Conservation (phyloP, 2,888 invertebrate genomes). For the Patella ulyssiponensis region DNA sequence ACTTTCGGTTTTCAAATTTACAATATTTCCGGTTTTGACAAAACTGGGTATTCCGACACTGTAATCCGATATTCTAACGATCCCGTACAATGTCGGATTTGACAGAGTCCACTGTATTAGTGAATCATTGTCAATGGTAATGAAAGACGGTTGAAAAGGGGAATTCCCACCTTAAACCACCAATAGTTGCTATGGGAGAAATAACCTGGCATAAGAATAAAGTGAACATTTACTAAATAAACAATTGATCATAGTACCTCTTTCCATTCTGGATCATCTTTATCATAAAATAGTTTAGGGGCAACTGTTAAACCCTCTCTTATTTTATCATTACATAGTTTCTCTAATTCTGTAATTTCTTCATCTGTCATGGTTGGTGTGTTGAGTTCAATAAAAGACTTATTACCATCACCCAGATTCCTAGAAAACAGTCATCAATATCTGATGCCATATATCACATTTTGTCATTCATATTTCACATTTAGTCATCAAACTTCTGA, state of each 20-base stretch:
- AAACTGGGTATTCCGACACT: too few relatives aligned
- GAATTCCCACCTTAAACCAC: too few relatives aligned
- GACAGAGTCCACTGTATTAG: too few relatives aligned
- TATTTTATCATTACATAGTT: slow-evolving; percentile 80
- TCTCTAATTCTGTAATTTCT: slow-evolving; percentile 75
- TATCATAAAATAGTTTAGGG: slow-evolving; percentile 78
- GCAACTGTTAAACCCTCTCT: slow-evolving; percentile 78
- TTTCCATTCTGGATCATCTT: slow-evolving; percentile 77
- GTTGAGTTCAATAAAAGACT: slow-evolving; percentile 81
- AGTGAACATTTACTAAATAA: too few relatives aligned
- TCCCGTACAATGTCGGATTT: too few relatives aligned
- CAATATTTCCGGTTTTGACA: too few relatives aligned
- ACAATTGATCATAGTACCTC: slow-evolving; percentile 54
- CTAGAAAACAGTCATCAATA: slow-evolving; percentile 40
- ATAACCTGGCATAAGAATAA: neutral
- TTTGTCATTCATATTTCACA: too few relatives aligned
- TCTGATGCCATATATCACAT: too few relatives aligned
- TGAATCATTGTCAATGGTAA: neutral
- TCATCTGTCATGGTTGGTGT: slow-evolving; percentile 63
- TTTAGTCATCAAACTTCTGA: too few relatives aligned
- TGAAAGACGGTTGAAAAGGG: neutral
- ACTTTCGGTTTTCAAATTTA: too few relatives aligned
- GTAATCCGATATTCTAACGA: too few relatives aligned
- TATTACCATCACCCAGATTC: slow-evolving; percentile 83
- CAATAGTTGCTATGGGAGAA: too few relatives aligned